Conservation (phyloP, 2,113 vertebrate genomes). For the Poeciliopsis prolifica region DNA sequence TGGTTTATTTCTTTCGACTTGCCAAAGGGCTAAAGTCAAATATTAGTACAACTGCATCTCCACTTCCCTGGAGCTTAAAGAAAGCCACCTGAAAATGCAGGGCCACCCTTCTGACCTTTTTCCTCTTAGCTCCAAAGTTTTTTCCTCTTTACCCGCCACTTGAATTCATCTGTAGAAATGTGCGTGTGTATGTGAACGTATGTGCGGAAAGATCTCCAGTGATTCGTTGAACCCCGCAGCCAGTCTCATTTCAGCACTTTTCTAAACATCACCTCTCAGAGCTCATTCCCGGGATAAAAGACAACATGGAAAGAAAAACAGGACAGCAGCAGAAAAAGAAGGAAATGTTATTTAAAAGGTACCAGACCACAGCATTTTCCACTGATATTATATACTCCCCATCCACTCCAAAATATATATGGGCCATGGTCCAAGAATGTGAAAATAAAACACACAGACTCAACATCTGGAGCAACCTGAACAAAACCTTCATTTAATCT, state of each 20-base stretch:
- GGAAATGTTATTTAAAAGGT: slow-evolving; percentile 99
- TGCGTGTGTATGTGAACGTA: slow-evolving; percentile 31
- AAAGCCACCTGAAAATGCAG: slow-evolving; percentile 54
- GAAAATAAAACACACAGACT: slow-evolving; percentile 93
- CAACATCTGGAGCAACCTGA: slow-evolving; percentile 99
- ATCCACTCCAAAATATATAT: slow-evolving; percentile 99
- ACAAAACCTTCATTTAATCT: slow-evolving; percentile 99
- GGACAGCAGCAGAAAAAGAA: slow-evolving; percentile 98
- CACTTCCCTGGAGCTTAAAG: slow-evolving; percentile 33
- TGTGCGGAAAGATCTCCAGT: slow-evolving; percentile 63
- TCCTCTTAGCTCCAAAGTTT: slow-evolving; percentile 62
- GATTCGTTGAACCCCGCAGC: slow-evolving; percentile 68
- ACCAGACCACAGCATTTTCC: slow-evolving; percentile 99
- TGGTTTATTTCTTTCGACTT: slow-evolving; percentile 60
- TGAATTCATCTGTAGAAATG: slow-evolving; percentile 54
- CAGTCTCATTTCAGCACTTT: slow-evolving; percentile 80
- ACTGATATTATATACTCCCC: slow-evolving; percentile 99
- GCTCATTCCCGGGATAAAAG: slow-evolving; percentile 91
- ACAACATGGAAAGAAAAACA: slow-evolving; percentile 99
- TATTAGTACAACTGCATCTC: slow-evolving; percentile 59
- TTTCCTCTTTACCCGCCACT: slow-evolving; percentile 58
- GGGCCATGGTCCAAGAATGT: slow-evolving; percentile 95
- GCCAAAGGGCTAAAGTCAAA: slow-evolving; percentile 53
- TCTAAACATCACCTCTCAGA: slow-evolving; percentile 81
- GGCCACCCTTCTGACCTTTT: slow-evolving; percentile 68